Percentiles rank a stretch among this genome's conserved stretches.
phyloP scores from a whole-genome alignment of 2,888 invertebrate species.

The Cephus nigrinus region DNA sequence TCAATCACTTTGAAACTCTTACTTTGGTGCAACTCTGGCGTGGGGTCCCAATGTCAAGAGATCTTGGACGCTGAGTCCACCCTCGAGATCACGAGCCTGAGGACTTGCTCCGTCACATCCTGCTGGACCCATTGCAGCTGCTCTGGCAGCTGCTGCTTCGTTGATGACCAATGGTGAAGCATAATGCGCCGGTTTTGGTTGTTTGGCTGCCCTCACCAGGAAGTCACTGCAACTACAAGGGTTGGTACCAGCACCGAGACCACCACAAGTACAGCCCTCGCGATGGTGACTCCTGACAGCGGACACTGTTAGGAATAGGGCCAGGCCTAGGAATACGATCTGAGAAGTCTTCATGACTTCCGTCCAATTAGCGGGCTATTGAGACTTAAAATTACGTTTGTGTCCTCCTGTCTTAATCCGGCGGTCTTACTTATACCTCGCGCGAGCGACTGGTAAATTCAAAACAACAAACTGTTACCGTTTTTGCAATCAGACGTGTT shows the following conservation, averaged over 20 bases:
- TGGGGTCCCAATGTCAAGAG: constrained; percentile 15
- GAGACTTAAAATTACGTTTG: constrained; percentile 14
- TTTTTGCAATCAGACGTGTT: background rate
- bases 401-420: constrained; percentile 2
- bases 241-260: constrained; percentile 16
- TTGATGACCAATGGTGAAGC: constrained; percentile 37
- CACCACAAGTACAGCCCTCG: constrained; percentile 7
- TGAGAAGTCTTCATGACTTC: constrained; percentile 21
- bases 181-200: constrained; percentile 40
- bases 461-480: background rate
- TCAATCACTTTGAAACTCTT: constrained; percentile 3
- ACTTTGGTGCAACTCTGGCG: constrained; percentile 22
- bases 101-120: background rate
- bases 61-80: constrained; percentile 8
- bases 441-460: background rate
- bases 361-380: background rate
- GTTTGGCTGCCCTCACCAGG: constrained; percentile 61
- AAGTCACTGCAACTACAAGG: constrained; percentile 41
- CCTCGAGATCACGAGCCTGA: background rate
- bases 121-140: background rate
- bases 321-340: constrained; percentile 17
- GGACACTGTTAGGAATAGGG: constrained; percentile 11
- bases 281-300: background rate
- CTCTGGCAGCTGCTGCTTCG: constrained; percentile 28
- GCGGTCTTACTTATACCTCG: constrained; percentile 18